Conservation (phyloP, 2,888 invertebrate species). For the Spisula subtruncata region DNA sequence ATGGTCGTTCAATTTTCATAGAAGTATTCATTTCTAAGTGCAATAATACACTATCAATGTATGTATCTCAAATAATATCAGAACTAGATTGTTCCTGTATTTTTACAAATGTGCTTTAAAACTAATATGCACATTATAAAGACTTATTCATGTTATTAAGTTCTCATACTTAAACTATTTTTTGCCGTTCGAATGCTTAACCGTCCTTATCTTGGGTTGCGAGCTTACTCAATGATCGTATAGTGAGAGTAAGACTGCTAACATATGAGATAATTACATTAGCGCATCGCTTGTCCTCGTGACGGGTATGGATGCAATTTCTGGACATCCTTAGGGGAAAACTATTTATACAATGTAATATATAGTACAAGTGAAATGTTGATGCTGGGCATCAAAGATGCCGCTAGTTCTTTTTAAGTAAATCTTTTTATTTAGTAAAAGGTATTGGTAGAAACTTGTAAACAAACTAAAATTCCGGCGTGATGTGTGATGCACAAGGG, state of each 20-base stretch:
- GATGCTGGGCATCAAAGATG: too few species aligned
- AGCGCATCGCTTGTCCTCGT: conserved; percentile 76
- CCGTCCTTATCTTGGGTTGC: conserved; percentile 85
- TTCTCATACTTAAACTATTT: background rate
- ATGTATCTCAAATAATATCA: too few species aligned
- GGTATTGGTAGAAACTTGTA: too few species aligned
- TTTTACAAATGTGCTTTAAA: background rate
- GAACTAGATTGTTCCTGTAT: background rate
- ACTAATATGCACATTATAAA: background rate
- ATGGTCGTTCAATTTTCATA: background rate
- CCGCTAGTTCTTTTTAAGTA: too few species aligned
- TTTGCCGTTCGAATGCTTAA: conserved; percentile 39
- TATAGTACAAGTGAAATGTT: too few species aligned
- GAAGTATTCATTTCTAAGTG: background rate
- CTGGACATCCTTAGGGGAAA: conserved; percentile 71
- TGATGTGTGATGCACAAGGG: too few species aligned
- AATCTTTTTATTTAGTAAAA: too few species aligned
- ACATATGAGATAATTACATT: conserved; percentile 70
- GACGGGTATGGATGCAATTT: conserved; percentile 83
- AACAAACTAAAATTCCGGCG: too few species aligned
- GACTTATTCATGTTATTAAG: background rate
- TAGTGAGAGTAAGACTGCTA: conserved; percentile 85
- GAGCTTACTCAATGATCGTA: conserved; percentile 83
- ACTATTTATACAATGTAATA: too few species aligned
- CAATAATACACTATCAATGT: background rate